Base-by-base conservation (phyloP, 2,888 invertebrate species). In the Baronia brevicornis region DNA sequence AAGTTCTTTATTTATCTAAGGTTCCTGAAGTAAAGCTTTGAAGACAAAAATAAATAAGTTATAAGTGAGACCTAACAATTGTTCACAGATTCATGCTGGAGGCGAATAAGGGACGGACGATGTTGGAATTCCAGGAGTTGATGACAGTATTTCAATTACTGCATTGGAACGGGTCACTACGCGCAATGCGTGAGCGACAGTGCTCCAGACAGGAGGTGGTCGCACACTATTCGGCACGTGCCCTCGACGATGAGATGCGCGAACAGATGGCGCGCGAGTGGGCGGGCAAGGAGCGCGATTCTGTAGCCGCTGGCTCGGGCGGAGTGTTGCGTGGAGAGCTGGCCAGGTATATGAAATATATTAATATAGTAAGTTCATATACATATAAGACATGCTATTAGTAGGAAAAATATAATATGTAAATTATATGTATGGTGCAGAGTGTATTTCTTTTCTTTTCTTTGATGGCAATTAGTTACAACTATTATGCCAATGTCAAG, bases 141-240 rank as follows among this genome's bases (percentile, higher is more conserved):
- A 97, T 97, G 97, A 97, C 96, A n/a, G 96, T 97, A 26, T 97
- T 97, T 79, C 96, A 97, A 79, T 86, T 97, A 47, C 86, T 97
- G 30, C 97, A 97, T 77, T 97, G 97, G 97, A 97, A 97, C 71
- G 97, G 97, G n/a, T 95, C 95, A 47, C 77, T 97, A 52, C 94
- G 96, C 54, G 96, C 96, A 23, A 96, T 97, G 96, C 87, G 96
- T 25, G 96, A 97, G 72, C 88, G 96, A 23, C 96, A 96, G 70
- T 97, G 97, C 75, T 96, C 96, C 39, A 87, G 96, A 48, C 96
- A 96, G 68, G 96, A 96, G 71, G 92, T 93, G 20, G 94, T 96
- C 9, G 95, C 95, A 25, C 96, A 97, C 73, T 97, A 97, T 72
- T 95, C 95, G 10, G 93, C 96, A 70, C 88, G 96, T 11, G 93